Conservation (phyloP, 2,888 invertebrate species). For the Thyatira batis region DNA sequence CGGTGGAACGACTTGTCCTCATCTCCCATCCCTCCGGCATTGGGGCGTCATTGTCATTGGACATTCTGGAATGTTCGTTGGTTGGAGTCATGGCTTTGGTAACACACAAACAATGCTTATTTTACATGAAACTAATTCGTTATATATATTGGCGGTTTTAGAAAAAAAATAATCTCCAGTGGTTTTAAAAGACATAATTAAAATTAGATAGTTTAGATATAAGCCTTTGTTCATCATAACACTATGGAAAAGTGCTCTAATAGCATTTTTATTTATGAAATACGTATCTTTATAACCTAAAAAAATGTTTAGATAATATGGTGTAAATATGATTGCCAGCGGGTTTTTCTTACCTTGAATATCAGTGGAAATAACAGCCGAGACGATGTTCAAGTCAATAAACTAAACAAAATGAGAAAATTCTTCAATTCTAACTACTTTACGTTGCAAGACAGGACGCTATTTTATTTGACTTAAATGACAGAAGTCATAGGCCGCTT, state of each 20-base stretch:
- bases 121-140: background rate
- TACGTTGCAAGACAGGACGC: background rate
- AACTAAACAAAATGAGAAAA: background rate
- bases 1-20: conserved; percentile 92
- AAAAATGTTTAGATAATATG: background rate
- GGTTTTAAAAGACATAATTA: background rate
- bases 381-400: background rate
- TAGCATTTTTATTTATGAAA: background rate
- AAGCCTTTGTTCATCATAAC: conserved; percentile 2
- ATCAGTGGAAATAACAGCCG: background rate
- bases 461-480: background rate
- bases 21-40: conserved; percentile 97
- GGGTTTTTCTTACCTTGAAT: background rate
- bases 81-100: background rate
- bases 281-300: background rate
- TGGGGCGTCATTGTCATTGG: conserved; percentile 70
- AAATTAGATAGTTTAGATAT: background rate
- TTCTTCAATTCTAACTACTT: background rate
- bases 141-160: too few species aligned
- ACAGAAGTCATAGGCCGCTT: too few species aligned
- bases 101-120: background rate
- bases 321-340: background rate
- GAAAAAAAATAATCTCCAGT: too few species aligned
- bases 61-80: conserved; percentile 68
- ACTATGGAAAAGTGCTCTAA: background rate